These are phyloP conservation scores for Dinoponera quadriceps DNA, from an alignment of 1,140 invertebrate species.

Conservation along the genomic window DNA sequence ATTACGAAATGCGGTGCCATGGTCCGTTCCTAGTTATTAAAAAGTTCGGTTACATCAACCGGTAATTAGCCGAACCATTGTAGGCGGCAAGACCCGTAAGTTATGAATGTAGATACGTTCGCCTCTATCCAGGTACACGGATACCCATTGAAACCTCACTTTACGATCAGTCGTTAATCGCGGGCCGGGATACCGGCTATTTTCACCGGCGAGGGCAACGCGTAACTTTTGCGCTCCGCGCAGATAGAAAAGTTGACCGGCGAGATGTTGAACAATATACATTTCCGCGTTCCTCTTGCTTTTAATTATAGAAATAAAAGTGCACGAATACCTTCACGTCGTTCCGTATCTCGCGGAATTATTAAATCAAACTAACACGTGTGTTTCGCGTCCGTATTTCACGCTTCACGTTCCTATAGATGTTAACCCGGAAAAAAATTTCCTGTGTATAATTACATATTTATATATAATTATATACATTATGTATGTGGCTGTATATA, in stretches of 20 bases:
- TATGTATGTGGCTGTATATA: no score
- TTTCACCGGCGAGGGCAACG: background rate
- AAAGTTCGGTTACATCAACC: constrained; percentile 68
- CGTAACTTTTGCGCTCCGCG: no score
- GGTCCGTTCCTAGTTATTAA: constrained; percentile 57
- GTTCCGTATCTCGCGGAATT: no score
- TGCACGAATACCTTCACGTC: no score
- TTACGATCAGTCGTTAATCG: background rate
- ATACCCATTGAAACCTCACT: constrained; percentile 12
- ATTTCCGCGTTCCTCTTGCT: no score
- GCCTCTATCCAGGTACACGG: constrained; percentile 42
- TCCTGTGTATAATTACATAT: no score
- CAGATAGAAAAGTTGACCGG: no score
- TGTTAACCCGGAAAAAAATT: no score
- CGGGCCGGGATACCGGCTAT: background rate
- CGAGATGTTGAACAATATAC: no score
- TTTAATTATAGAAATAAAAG: no score
- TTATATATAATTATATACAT: no score
- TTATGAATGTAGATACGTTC: constrained; percentile 14
- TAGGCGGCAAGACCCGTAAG: constrained; percentile 5
- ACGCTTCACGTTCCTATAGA: background rate
- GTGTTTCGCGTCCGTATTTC: background rate
- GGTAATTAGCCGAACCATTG: constrained; percentile 66
- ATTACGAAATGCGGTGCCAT: constrained; percentile 66
- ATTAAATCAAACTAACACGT: no score